Conservation (phyloP, 2,113 vertebrate genomes). For the Sorex araneus region DNA sequence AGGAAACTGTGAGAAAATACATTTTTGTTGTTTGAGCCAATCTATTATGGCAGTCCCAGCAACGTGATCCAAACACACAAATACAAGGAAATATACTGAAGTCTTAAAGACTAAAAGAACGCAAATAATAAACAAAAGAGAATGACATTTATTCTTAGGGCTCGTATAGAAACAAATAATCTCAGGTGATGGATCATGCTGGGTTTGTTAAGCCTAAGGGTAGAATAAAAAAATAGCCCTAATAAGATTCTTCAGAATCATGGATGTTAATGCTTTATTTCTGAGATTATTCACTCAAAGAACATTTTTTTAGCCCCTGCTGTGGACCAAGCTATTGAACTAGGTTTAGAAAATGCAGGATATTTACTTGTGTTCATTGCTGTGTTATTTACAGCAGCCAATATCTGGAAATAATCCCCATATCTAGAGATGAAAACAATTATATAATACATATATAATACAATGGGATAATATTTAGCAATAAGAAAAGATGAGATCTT, state of each 20-base stretch:
- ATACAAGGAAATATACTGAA: neutral
- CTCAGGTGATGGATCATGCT: neutral
- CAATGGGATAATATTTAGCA: too few species aligned
- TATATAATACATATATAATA: too few species aligned
- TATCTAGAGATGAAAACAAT: too few species aligned
- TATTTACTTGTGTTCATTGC: neutral
- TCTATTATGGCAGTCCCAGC: neutral
- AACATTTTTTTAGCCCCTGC: neutral
- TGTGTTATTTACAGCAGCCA: neutral
- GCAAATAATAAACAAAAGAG: neutral
- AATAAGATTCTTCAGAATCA: neutral
- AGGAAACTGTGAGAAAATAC: neutral
- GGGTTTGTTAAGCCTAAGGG: neutral
- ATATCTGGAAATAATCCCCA: too few species aligned
- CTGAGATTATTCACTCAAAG: neutral
- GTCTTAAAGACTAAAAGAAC: neutral
- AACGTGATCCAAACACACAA: neutral
- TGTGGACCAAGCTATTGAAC: neutral
- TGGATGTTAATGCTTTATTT: neutral
- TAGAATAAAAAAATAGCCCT: neutral
- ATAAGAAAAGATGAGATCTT: too few species aligned
- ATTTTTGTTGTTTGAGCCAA: neutral
- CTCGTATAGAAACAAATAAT: conserved; percentile 24
- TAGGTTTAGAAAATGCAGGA: neutral
- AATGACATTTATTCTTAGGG: neutral